phyloP scores from a whole-genome alignment of 2,888 invertebrate species.

The Cremastinae sp. region DNA sequence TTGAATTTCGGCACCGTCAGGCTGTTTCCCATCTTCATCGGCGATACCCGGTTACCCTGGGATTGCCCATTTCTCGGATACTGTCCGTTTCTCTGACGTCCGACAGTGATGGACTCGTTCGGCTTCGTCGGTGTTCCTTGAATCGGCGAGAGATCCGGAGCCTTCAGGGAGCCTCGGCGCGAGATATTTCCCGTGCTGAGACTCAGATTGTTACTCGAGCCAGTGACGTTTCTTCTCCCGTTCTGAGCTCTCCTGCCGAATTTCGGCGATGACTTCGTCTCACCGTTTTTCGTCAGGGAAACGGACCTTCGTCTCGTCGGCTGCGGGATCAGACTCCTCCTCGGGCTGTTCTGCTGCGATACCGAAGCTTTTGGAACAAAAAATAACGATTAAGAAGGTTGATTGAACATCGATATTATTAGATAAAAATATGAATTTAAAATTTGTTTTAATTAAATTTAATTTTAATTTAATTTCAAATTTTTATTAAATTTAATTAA shows the following conservation, averaged over 20 bases:
- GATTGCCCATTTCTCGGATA: background rate
- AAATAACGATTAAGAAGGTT: no score
- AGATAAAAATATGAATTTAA: no score
- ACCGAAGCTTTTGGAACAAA: constrained; percentile 70
- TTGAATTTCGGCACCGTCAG: constrained; percentile 61
- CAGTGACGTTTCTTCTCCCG: constrained; percentile 25
- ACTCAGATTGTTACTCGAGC: background rate
- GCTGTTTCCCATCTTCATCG: constrained; percentile 44
- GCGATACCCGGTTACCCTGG: constrained; percentile 61
- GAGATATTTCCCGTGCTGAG: constrained; percentile 3
- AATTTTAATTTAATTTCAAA: no score
- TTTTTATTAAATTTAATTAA: no score
- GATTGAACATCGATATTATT: no score
- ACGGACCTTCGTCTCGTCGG: constrained; percentile 72
- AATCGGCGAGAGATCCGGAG: constrained; percentile 72
- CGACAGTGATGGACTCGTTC: constrained; percentile 25
- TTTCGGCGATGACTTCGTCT: constrained; percentile 69
- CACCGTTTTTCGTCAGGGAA: constrained; percentile 69
- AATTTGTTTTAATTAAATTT: no score
- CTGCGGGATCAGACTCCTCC: constrained; percentile 75
- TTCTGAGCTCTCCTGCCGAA: constrained; percentile 67
- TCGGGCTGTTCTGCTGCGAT: constrained; percentile 77
- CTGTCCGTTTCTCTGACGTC: constrained; percentile 50
- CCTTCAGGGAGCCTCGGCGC: constrained; percentile 58
- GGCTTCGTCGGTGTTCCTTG: constrained; percentile 75